Evolutionary conservation across 2,888 invertebrate genomes (phyloP).

Genomic region (Drosophila yooni): DNA sequence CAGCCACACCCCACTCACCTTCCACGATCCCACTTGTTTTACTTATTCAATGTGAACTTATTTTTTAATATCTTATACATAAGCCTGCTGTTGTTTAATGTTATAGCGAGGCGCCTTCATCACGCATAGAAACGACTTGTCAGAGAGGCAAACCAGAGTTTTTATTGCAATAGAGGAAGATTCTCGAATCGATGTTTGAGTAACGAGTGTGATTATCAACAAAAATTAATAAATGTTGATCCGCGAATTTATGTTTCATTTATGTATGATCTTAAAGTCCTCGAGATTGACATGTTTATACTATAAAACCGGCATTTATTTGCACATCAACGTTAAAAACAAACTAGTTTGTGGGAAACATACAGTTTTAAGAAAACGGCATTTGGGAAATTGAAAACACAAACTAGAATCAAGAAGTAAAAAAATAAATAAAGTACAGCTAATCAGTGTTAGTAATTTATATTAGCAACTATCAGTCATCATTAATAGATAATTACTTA

Average conservation of each 20-base stretch:
- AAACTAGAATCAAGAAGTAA: neutral
- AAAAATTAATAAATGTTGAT: neutral
- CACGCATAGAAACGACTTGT: neutral
- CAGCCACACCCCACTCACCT: neutral
- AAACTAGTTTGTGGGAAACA: neutral
- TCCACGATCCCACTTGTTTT: neutral
- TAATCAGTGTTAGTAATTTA: neutral
- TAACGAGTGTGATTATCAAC: neutral
- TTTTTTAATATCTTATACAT: too few species aligned
- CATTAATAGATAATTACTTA: slow-evolving; percentile 22
- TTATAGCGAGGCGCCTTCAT: too few species aligned
- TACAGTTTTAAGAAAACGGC: neutral
- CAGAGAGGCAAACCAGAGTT: neutral
- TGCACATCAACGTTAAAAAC: neutral
- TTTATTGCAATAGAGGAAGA: neutral
- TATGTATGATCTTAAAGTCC: neutral
- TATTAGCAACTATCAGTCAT: neutral
- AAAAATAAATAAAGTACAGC: neutral
- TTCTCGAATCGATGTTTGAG: neutral
- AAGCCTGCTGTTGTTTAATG: too few species aligned
- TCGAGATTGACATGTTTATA: neutral
- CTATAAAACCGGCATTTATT: neutral
- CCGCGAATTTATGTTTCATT: neutral
- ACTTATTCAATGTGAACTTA: neutral
- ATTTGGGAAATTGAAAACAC: neutral